phyloP scores from a whole-genome alignment of 2,888 invertebrate species.

The Acleris emargana region DNA sequence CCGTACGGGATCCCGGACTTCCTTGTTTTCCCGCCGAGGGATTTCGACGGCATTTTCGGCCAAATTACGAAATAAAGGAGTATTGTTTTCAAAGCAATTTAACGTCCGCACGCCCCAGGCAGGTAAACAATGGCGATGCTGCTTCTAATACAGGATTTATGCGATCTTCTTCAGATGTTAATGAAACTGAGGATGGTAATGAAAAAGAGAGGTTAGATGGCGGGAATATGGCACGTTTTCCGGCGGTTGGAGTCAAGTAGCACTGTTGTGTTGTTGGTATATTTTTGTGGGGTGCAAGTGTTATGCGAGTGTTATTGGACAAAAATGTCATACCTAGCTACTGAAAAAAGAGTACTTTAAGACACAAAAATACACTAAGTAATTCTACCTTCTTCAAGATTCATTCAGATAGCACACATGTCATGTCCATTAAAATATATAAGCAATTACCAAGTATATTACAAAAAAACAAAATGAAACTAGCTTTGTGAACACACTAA shows the following conservation, averaged over 20 bases:
- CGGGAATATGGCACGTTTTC: slow-evolving; percentile 54
- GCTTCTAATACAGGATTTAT: slow-evolving; percentile 28
- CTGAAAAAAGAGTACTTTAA: too few relatives aligned
- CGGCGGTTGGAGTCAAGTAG: slow-evolving; percentile 45
- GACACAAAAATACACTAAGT: too few relatives aligned
- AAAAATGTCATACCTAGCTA: too few relatives aligned
- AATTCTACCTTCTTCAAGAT: too few relatives aligned
- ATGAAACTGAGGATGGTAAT: slow-evolving; percentile 17
- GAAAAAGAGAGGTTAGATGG: slow-evolving; percentile 11
- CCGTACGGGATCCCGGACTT: too few relatives aligned
- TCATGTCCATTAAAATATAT: too few relatives aligned
- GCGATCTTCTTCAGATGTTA: slow-evolving; percentile 24
- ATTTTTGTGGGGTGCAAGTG: slow-evolving; percentile 40
- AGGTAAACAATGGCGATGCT: slow-evolving; percentile 5
- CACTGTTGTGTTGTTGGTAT: slow-evolving; percentile 39
- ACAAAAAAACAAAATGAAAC: too few relatives aligned
- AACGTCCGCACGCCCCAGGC: background rate
- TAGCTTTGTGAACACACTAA: too few relatives aligned
- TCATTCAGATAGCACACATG: too few relatives aligned
- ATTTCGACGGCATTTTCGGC: background rate
- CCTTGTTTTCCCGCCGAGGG: background rate
- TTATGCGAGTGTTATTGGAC: too few relatives aligned
- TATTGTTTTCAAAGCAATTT: slow-evolving; percentile 12
- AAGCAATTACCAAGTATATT: too few relatives aligned
- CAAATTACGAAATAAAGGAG: background rate